Conservation (phyloP, 2,113 vertebrate genomes). For the Chaetops frenatus region DNA sequence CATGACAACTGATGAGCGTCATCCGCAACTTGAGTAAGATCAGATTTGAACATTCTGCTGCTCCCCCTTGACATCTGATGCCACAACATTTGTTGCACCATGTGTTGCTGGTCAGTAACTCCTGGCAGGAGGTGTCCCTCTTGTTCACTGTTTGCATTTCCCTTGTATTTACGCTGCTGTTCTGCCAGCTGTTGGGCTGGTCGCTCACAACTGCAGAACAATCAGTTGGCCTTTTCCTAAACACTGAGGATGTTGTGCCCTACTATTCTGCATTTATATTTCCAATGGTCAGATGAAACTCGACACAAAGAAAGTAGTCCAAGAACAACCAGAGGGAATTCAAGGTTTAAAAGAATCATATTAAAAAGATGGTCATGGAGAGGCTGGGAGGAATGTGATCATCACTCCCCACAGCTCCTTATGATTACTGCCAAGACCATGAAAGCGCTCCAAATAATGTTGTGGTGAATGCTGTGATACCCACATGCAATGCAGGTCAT, state of each 20-base stretch:
- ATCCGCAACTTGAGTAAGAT: neutral
- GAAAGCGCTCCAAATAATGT: slow-evolving; percentile 50
- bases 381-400: slow-evolving; percentile 7
- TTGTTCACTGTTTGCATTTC: slow-evolving; percentile 1
- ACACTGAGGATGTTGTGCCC: neutral
- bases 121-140: neutral
- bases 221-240: neutral
- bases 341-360: neutral
- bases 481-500: slow-evolving; percentile 58
- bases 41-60: neutral
- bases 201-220: slow-evolving; percentile 4
- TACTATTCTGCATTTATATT: neutral
- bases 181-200: slow-evolving; percentile 26
- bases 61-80: neutral
- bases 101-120: slow-evolving; percentile 53
- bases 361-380: neutral
- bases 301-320: neutral
- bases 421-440: slow-evolving; percentile 45
- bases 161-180: neutral
- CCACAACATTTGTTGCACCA: slow-evolving; percentile 52
- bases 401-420: slow-evolving; percentile 6
- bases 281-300: neutral
- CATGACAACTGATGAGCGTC: neutral
- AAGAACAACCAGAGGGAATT: neutral
- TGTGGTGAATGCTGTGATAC: slow-evolving; percentile 49